Conservation (phyloP, 2,888 invertebrate genomes). For the Philereme vetulata region DNA sequence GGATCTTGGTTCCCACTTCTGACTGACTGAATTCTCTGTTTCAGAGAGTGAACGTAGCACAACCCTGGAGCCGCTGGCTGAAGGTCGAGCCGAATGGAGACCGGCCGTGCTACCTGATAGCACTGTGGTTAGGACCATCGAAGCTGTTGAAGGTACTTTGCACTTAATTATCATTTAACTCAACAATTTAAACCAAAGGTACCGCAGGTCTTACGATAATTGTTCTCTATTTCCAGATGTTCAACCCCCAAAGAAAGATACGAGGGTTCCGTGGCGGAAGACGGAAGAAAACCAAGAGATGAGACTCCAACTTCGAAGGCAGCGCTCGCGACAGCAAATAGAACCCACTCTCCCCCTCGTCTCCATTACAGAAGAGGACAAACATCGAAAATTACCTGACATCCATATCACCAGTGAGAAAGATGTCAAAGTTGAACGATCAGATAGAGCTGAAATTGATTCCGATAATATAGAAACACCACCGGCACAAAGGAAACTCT, state of each 20-base stretch:
- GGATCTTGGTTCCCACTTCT: too few relatives aligned
- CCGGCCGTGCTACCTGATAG: conserved; percentile 91
- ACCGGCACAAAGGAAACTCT: conserved; percentile 89
- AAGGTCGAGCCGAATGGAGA: conserved; percentile 90
- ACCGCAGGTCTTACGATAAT: not conserved
- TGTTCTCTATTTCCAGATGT: conserved; percentile 79
- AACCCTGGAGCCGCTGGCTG: conserved; percentile 88
- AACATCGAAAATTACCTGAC: conserved; percentile 76
- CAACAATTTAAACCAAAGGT: too few relatives aligned
- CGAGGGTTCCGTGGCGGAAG: conserved; percentile 90
- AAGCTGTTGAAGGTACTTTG: conserved; percentile 90
- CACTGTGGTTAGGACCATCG: conserved; percentile 93
- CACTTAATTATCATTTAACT: not conserved
- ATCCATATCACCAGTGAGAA: conserved; percentile 65
- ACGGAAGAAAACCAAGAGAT: conserved; percentile 88
- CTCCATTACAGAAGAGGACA: conserved; percentile 86
- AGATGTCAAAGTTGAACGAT: conserved; percentile 49
- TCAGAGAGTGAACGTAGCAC: conserved; percentile 91
- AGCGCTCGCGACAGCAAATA: conserved; percentile 81
- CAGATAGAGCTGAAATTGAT: conserved; percentile 92
- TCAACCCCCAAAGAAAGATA: conserved; percentile 89
- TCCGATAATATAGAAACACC: conserved; percentile 96
- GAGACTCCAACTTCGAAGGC: conserved; percentile 81
- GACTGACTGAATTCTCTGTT: not conserved
- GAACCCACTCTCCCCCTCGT: conserved; percentile 73